Conservation (phyloP, 2,113 vertebrate genomes). For the Lagopus leucura region DNA sequence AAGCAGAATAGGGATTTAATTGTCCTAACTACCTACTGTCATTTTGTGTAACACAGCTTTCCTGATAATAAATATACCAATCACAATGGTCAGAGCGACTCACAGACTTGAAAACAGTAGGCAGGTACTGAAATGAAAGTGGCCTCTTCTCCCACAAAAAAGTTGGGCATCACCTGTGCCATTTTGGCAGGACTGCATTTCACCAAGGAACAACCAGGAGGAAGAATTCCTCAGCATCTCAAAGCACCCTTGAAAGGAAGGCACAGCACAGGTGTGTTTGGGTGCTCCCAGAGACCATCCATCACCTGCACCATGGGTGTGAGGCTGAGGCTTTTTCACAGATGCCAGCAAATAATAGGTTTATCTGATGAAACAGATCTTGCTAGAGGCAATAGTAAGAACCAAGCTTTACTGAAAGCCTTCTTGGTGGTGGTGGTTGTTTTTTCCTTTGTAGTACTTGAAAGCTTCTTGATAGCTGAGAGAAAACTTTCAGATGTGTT, state of each 20-base stretch:
- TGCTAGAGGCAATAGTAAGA: not conserved
- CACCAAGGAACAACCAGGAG: not conserved
- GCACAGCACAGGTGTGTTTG: not conserved
- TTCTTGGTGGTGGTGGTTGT: not conserved
- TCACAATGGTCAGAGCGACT: not conserved
- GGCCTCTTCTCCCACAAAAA: not conserved
- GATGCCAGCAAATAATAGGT: not conserved
- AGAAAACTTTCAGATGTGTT: not conserved
- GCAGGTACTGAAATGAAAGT: not conserved
- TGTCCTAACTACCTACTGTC: not conserved
- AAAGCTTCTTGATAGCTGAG: not conserved
- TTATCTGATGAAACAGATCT: not conserved
- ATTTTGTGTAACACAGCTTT: not conserved
- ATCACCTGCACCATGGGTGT: accelerated
- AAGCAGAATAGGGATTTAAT: not conserved
- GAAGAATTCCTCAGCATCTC: not conserved
- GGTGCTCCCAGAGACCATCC: not conserved
- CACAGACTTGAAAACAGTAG: not conserved
- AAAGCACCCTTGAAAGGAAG: not conserved
- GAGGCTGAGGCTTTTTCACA: not conserved
- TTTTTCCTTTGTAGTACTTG: not conserved
- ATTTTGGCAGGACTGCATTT: not conserved
- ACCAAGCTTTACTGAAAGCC: not conserved
- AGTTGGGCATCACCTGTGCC: not conserved
- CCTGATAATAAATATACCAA: not conserved